Conservation (phyloP, 2,797 vertebrate genomes). For the Emydoidea blandingii region DNA sequence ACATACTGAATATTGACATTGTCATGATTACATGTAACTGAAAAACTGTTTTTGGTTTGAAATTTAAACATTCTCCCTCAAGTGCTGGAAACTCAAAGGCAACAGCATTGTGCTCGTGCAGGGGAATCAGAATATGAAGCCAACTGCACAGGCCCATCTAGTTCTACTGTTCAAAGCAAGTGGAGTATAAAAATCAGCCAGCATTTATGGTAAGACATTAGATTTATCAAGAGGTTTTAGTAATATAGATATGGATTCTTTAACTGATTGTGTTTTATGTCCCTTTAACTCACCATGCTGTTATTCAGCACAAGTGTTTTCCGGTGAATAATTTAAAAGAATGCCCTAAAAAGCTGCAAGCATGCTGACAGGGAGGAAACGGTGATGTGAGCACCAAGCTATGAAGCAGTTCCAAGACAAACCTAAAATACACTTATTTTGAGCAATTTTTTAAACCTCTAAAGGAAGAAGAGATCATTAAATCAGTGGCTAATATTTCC, state of each 20-base stretch:
- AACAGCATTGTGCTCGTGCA: not conserved
- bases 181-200: not conserved
- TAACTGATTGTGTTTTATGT: not conserved
- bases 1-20: not conserved
- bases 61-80: not conserved
- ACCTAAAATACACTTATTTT: not conserved
- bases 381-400: not conserved
- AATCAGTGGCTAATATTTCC: not conserved
- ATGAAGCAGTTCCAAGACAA: not conserved
- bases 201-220: not conserved
- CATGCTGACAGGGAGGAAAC: not conserved
- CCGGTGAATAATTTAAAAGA: not conserved
- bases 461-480: not conserved
- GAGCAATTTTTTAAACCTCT: not conserved
- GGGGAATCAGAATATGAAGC: accelerated
- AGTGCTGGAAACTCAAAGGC: not conserved
- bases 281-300: not conserved
- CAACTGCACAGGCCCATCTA: not conserved
- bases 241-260: not conserved
- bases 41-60: not conserved
- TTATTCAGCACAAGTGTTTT: not conserved
- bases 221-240: not conserved
- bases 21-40: not conserved
- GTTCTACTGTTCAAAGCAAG: not conserved
- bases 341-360: not conserved